Evolutionary conservation across 2,888 invertebrate species (phyloP).

Genomic region (Pyrgus malvae): DNA sequence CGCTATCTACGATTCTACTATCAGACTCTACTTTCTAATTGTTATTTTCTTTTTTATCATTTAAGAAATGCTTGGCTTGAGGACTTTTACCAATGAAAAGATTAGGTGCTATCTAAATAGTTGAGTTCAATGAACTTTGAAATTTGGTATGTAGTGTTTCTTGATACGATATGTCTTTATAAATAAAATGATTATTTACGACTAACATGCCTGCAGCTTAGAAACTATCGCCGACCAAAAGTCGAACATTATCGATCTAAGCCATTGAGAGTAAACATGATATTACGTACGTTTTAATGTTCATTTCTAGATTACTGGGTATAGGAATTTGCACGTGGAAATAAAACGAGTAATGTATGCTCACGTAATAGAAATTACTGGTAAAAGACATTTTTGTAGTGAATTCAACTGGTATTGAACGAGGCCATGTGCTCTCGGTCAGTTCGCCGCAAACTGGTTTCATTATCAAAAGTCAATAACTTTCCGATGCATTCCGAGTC

Average conservation of each 20-base stretch:
- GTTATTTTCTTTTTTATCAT: too few relatives aligned
- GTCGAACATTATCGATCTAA: conserved; percentile 40
- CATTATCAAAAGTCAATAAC: conserved; percentile 82
- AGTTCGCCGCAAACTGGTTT: conserved; percentile 75
- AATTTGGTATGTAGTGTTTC: not conserved
- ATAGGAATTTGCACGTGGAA: conserved; percentile 22
- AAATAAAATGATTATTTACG: conserved; percentile 20
- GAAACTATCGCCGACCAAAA: conserved; percentile 57
- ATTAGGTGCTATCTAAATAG: not conserved
- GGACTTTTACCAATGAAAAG: conserved; percentile 6
- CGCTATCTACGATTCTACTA: not conserved
- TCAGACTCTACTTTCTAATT: not conserved
- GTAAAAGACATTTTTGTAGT: conserved; percentile 43
- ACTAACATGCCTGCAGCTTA: conserved; percentile 27
- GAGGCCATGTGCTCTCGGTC: conserved; percentile 75
- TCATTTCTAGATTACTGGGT: conserved; percentile 48
- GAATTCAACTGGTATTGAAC: conserved; percentile 68
- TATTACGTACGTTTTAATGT: conserved; percentile 36
- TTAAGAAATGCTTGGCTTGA: not conserved
- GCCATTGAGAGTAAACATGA: conserved; percentile 33
- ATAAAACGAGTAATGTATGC: conserved; percentile 54
- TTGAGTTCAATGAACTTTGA: not conserved
- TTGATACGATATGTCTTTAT: not conserved
- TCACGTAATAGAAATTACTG: conserved; percentile 40
- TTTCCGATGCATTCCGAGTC: conserved; percentile 78